A percentile compares a stretch with the other conserved stretches of the same genome.
Evolutionary conservation across 2,113 vertebrate genomes (phyloP).

Genomic region (Chloropsis hardwickii): DNA sequence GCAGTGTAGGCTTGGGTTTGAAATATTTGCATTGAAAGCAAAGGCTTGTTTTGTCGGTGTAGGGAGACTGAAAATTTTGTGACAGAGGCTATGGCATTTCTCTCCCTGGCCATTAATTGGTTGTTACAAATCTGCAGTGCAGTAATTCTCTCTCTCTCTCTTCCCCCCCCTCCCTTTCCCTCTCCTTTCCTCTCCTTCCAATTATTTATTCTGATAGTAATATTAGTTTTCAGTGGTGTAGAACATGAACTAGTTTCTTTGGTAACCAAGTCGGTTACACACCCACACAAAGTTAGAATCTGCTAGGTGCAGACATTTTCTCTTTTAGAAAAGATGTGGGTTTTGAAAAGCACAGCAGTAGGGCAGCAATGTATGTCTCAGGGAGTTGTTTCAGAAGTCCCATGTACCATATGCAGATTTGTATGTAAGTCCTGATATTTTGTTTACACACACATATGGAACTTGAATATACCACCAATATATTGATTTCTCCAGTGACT

Average conservation of each 20-base stretch:
- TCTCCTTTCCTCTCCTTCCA: not conserved
- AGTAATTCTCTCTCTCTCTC: conserved; percentile 27
- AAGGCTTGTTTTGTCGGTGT: conserved; percentile 1
- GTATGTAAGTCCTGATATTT: not conserved
- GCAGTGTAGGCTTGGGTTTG: conserved; percentile 1
- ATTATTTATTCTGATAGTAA: conserved; percentile 71
- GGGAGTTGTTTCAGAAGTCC: not conserved
- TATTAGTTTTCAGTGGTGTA: conserved; percentile 69
- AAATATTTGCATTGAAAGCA: conserved; percentile 41
- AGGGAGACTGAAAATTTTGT: conserved; percentile 32
- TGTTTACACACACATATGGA: not conserved
- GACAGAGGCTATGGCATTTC: conserved; percentile 54
- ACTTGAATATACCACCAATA: conserved; percentile 1
- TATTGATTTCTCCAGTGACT: not conserved
- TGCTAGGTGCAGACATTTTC: conserved; percentile 69
- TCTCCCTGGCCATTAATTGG: conserved; percentile 70
- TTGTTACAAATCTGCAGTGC: conserved; percentile 71
- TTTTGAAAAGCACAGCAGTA: conserved; percentile 56
- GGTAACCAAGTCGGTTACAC: conserved; percentile 72
- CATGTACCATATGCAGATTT: not conserved
- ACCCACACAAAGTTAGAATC: conserved; percentile 73
- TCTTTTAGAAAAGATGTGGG: conserved; percentile 61
- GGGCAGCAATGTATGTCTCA: conserved; percentile 28
- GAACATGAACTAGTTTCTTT: conserved; percentile 77
- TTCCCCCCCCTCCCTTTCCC: accelerated